These are phyloP conservation scores for Microcebus tavaratra DNA, from an alignment of 2,113 vertebrate genomes.

Conservation along the genomic window DNA sequence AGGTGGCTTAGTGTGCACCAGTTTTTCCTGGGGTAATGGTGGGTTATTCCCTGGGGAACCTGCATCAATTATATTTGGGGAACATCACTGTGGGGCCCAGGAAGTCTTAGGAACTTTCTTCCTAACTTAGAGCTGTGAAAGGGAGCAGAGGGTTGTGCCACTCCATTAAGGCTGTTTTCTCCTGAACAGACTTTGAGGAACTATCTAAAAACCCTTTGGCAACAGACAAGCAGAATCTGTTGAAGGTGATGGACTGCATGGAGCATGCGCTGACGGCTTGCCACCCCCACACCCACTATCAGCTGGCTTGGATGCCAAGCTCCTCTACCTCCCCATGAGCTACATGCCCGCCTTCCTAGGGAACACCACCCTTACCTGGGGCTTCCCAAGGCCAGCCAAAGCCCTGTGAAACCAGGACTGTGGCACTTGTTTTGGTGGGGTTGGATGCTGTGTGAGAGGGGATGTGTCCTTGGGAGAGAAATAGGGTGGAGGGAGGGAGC, in stretches of 20 bases:
- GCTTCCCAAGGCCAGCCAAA: fast-evolving
- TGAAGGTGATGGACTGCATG: too few relatives aligned
- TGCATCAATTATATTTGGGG: background rate
- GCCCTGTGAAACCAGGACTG: background rate
- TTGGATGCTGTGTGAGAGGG: background rate
- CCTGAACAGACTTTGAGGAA: too few relatives aligned
- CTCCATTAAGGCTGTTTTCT: too few relatives aligned
- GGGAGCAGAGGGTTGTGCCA: background rate
- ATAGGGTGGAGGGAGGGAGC: too few relatives aligned
- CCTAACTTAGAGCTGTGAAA: background rate
- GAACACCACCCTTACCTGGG: fast-evolving
- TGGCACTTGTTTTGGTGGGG: fast-evolving
- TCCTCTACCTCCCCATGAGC: constrained; percentile 89
- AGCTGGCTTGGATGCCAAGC: constrained; percentile 91
- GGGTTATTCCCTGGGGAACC: too few relatives aligned
- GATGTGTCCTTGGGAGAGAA: background rate
- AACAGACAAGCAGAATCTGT: too few relatives aligned
- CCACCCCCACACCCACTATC: constrained; percentile 87
- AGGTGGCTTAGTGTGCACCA: background rate
- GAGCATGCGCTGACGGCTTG: constrained; percentile 88
- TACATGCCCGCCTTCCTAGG: constrained; percentile 75
- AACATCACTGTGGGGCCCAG: too few relatives aligned
- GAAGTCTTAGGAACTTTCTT: background rate
- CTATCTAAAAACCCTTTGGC: too few relatives aligned
- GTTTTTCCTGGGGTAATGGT: too few relatives aligned